A percentile compares a stretch with the other conserved stretches of the same genome.
Evolutionary conservation across 2,113 vertebrate genomes (phyloP).

Genomic region (Bos taurus): DNA sequence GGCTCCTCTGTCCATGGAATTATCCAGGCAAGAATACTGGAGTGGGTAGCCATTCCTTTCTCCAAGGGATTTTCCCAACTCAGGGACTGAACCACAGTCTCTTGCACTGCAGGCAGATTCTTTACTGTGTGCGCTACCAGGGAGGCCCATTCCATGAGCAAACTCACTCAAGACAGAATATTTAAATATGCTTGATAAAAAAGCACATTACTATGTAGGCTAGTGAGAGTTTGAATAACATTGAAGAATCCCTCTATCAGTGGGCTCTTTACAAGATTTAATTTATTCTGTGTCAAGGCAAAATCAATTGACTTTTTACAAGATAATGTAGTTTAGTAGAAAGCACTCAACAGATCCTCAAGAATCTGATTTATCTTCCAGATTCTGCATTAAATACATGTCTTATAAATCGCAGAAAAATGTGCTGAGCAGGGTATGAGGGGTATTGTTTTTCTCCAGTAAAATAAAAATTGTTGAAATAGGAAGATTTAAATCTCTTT

Average conservation of each 20-base stretch:
- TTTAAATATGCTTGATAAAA: neutral
- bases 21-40: neutral
- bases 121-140: neutral
- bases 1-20: neutral
- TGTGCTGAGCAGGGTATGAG: neutral
- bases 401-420: neutral
- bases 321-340: neutral
- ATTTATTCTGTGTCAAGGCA: neutral
- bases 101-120: neutral
- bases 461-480: neutral
- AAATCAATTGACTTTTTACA: slow-evolving; percentile 11
- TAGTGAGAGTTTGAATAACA: neutral
- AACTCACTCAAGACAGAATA: neutral
- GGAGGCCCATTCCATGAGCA: neutral
- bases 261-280: neutral
- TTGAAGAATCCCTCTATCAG: neutral
- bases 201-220: neutral
- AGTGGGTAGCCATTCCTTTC: neutral
- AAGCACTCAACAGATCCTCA: neutral
- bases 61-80: neutral
- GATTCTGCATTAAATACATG: neutral
- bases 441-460: neutral
- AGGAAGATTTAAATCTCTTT: neutral
- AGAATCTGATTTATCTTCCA: neutral
- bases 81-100: neutral